Evolutionary conservation across 2,113 vertebrate species (phyloP), one percentile per base, ranked within the genome.

Genomic region (Dascyllus trimaculatus): DNA sequence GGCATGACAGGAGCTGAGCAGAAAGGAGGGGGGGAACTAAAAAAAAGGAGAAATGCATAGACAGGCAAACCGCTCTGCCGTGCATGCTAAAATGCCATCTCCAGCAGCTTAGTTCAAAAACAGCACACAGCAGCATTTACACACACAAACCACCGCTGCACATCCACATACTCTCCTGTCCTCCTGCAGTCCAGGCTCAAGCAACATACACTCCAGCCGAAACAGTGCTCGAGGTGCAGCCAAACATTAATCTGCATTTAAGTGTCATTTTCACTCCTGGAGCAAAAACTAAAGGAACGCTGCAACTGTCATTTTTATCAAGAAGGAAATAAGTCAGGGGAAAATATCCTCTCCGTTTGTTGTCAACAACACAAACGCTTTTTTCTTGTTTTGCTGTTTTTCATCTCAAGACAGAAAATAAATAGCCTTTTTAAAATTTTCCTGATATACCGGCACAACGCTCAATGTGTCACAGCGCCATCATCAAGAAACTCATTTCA

Each of bases 71-170:
- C 1, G 52, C 84, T 90, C 85, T 85, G 87, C 80, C 74, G 26
- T 82, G 82, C 86, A 90, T 87, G 78, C 69, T 91, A 90, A 91
- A 91, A 82, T 54, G 85, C 75, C 71, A 78, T 86, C 75, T 85
- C 77, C 80, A 78, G 90, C 84, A 90, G 86, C 90, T 87, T 81
- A 86, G 74, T 52, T 78, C 77, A 71, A 83, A 86, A 93, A 88
- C 71, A 85, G 90, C 83, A 88, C 67, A 85, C 65, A 81, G 5
- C 80, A 89, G 86, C 89, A 90, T 62, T 74, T 68, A 86, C 80
- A 79, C 80, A 76, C 71, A 71, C 58, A 69, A 18, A 19, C 17
- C 45, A 19, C 54, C 46, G 14, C 80, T 18, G 53, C 67, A 57
- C 72, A 65, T 60, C 70, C 61, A 57, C 52, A 51, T 56, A 61